Conservation (phyloP, 2,113 vertebrate species). For the Gavialis gangeticus region DNA sequence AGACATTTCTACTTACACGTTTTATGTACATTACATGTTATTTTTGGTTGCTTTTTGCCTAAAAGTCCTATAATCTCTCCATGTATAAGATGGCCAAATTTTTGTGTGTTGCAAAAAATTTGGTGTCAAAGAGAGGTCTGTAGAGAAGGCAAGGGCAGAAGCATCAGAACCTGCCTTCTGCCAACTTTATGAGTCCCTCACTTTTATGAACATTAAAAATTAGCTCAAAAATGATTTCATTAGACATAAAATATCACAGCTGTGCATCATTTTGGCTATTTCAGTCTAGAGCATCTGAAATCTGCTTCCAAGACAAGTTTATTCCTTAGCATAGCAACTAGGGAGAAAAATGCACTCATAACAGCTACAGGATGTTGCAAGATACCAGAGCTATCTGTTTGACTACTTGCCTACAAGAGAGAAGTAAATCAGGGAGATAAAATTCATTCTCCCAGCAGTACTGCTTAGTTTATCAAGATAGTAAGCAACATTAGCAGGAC, state of each 20-base stretch:
- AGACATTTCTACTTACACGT: not conserved
- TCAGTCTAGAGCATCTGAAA: constrained; percentile 36
- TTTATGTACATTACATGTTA: too few relatives aligned
- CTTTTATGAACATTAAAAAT: constrained; percentile 58
- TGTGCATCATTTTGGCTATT: constrained; percentile 61
- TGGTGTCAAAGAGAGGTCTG: constrained; percentile 1
- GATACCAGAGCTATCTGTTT: constrained; percentile 51
- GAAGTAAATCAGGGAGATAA: constrained; percentile 47
- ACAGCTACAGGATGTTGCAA: constrained; percentile 44
- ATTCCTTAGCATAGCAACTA: constrained; percentile 42
- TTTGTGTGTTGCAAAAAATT: constrained; percentile 12
- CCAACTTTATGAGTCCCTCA: constrained; percentile 45
- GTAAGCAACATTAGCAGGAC: constrained; percentile 34
- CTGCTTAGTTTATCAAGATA: constrained; percentile 39
- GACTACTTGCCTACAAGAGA: constrained; percentile 37
- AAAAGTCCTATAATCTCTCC: not conserved
- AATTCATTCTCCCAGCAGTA: constrained; percentile 41
- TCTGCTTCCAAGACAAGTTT: constrained; percentile 38
- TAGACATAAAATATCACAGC: constrained; percentile 62
- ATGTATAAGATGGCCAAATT: not conserved
- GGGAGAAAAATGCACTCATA: constrained; percentile 64
- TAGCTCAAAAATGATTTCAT: constrained; percentile 63
- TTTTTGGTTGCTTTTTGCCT: not conserved
- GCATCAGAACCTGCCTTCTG: constrained; percentile 58
- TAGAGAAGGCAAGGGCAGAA: not conserved